phyloP scores from a whole-genome alignment of 2,113 vertebrate species.

The Chelonoidis abingdonii region DNA sequence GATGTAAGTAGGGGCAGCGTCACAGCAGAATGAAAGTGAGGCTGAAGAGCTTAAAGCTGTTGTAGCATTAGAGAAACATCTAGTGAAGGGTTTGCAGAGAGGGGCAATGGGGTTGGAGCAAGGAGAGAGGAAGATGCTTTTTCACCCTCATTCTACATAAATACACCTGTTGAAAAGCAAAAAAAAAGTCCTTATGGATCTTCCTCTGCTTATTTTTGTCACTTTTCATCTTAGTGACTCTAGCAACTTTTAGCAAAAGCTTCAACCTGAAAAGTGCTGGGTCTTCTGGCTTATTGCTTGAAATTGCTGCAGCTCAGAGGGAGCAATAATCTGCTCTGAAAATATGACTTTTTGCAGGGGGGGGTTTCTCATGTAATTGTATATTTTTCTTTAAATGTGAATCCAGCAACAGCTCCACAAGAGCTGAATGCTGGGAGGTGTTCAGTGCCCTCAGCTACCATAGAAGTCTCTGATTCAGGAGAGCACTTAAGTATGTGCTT shows the following conservation, averaged over 20 bases:
- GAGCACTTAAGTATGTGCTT: not conserved
- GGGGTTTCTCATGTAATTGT: not conserved
- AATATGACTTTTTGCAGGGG: not conserved
- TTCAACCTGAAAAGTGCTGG: not conserved
- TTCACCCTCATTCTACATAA: not conserved
- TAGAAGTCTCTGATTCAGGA: not conserved
- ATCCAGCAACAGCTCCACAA: not conserved
- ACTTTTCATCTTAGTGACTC: not conserved
- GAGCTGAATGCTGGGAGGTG: not conserved
- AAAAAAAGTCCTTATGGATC: not conserved
- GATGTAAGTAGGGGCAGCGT: not conserved
- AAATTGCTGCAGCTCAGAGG: not conserved
- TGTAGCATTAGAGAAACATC: not conserved
- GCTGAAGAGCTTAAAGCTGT: not conserved
- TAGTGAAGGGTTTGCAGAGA: not conserved
- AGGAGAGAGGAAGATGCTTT: rapidly evolving
- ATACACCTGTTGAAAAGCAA: not conserved
- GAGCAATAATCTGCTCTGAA: not conserved
- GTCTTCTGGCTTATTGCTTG: not conserved
- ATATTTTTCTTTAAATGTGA: not conserved
- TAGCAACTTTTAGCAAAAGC: not conserved
- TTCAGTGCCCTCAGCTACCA: not conserved
- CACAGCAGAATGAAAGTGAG: not conserved
- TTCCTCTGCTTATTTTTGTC: not conserved
- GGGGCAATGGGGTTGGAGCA: not conserved